These are phyloP conservation scores for Tangara arthus DNA, from an alignment of 2,797 vertebrate species.

Conservation along the genomic window DNA sequence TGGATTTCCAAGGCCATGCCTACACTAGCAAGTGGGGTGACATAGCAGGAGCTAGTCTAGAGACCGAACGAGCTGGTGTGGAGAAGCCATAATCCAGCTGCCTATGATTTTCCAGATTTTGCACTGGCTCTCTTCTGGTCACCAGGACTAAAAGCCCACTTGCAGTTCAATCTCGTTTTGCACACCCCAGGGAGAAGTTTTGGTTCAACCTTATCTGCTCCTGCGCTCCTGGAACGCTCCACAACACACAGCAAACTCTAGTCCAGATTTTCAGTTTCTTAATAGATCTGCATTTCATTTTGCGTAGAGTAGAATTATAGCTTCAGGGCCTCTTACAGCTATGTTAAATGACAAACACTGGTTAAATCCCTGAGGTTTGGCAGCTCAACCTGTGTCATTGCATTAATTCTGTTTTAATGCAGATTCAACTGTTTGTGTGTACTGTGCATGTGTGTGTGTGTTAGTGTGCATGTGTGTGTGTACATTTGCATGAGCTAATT, in stretches of 20 bases:
- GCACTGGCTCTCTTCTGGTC: background rate
- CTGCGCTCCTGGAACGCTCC: background rate
- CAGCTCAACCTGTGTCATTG: background rate
- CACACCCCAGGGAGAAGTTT: background rate
- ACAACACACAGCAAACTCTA: accelerated
- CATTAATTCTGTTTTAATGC: background rate
- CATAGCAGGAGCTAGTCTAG: background rate
- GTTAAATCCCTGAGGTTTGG: background rate
- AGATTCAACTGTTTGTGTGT: background rate
- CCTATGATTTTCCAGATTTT: background rate
- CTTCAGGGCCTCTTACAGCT: background rate
- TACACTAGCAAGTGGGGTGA: background rate
- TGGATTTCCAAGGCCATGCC: background rate
- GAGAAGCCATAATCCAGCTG: background rate
- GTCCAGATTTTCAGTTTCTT: background rate
- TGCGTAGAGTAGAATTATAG: background rate
- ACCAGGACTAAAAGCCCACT: background rate
- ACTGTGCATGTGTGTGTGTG: too few species aligned
- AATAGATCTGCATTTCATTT: background rate
- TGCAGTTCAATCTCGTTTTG: background rate
- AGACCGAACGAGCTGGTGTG: accelerated
- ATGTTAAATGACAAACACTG: background rate
- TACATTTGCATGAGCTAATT: background rate
- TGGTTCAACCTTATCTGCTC: background rate
- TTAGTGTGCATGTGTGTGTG: background rate